Evolutionary conservation across 2,888 invertebrate species (phyloP).

Genomic region (Microchrysa polita): DNA sequence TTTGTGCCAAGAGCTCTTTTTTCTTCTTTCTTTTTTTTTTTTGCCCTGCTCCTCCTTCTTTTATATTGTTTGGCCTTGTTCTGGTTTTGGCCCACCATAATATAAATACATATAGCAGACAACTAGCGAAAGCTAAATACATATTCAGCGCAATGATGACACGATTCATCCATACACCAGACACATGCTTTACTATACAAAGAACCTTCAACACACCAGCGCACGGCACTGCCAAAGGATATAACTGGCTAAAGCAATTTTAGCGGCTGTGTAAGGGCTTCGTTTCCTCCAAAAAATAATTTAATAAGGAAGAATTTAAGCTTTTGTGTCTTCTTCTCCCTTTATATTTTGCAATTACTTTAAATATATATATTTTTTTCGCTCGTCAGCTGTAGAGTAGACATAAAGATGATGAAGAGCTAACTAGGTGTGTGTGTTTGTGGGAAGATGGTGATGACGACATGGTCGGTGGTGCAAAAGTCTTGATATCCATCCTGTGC

Average conservation of each 20-base stretch:
- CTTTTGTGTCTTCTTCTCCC: slow-evolving; percentile 31
- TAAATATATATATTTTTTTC: not conserved
- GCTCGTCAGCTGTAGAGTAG: not conserved
- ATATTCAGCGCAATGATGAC: not conserved
- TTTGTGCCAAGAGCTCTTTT: slow-evolving; percentile 10
- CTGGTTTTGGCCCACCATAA: not conserved
- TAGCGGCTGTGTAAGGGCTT: not conserved
- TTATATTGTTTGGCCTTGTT: slow-evolving; percentile 3
- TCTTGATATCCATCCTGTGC: not conserved
- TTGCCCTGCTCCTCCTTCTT: not conserved
- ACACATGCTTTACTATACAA: not conserved
- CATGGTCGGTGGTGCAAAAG: not conserved
- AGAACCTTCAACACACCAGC: not conserved
- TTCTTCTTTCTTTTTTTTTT: not conserved
- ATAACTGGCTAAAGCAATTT: slow-evolving; percentile 29
- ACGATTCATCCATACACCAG: not conserved
- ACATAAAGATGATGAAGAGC: slow-evolving; percentile 3
- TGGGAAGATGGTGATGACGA: not conserved
- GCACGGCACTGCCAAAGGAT: not conserved
- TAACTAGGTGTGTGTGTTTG: not conserved
- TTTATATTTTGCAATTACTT: slow-evolving; percentile 26
- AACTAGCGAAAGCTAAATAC: too few relatives aligned
- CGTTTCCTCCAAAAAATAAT: slow-evolving; percentile 6
- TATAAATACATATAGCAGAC: too few relatives aligned
- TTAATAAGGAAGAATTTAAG: slow-evolving; percentile 34